Evolutionary conservation across 2,888 invertebrate genomes (phyloP), one percentile per base, ranked within the genome.

Genomic region (Nipponacmea schrenckii): DNA sequence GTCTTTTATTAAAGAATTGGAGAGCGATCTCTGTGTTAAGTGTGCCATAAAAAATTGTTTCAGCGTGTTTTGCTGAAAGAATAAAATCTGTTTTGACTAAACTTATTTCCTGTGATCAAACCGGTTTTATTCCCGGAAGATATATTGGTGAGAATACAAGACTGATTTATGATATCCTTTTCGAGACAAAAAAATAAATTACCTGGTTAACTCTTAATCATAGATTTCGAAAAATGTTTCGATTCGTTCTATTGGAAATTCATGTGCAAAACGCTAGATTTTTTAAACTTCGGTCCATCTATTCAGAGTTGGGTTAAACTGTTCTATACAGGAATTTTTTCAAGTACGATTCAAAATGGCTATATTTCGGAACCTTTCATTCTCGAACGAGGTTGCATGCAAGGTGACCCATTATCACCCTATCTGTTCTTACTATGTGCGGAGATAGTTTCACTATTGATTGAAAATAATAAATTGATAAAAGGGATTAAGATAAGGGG

Each of bases 201-300:
- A 68, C 65, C 31, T 7, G 69, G 65, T 39, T 24, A 62, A n/a
- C 46, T 73, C 17, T 31, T 73, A 27, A 64, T 65, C 24, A 31
- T 69, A 27, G 69, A 69, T n/a, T 70, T 68, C n/a, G 68, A 70
- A 70, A 73, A 71, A 39, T 63, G 65, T 17, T 69, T 74, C 63
- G 71, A 66, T 67, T 64, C 74, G 15, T 44, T 71, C n/a, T 65
- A 68, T 15, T 71, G 71, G 67, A 27, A 65, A 3, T 73, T 73
- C 62, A 27, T 74, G 8, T 27, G 39, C 24, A 69, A 62, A 45
- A 67, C 66, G 20, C 27, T 74, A 56, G 44, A 68, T 5, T 67
- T 56, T 24, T 74, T 74, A 14, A 65, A 65, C 44, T 71, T 74
- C 64, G 69, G 71, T 4, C 8, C 31, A 12, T 39, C 44, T n/a